Evolutionary conservation across 2,113 vertebrate species (phyloP).

Genomic region (Bathybates hornii): DNA sequence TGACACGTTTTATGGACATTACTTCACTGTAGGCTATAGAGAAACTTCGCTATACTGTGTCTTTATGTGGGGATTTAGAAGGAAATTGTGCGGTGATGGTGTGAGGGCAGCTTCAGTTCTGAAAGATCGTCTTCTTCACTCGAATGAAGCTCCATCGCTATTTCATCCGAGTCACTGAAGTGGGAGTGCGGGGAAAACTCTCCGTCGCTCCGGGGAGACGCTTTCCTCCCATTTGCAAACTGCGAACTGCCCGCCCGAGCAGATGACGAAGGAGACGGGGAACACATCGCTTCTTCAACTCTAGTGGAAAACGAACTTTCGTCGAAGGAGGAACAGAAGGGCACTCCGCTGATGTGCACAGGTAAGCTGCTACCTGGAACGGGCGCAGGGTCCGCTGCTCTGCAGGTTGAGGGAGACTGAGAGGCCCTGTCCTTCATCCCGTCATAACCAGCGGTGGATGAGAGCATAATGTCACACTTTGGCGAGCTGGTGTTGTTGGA

Average conservation of each 20-base stretch:
- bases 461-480: constrained; percentile 50
- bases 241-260: constrained; percentile 61
- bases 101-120: constrained; percentile 64
- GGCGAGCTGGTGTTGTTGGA: constrained; percentile 29
- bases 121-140: constrained; percentile 75
- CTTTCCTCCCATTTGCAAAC: constrained; percentile 73
- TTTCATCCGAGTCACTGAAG: constrained; percentile 96
- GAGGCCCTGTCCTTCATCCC: constrained; percentile 43
- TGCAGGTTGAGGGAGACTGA: constrained; percentile 36
- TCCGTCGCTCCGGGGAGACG: constrained; percentile 90
- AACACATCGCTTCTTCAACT: constrained; percentile 71
- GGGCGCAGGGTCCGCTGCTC: constrained; percentile 18
- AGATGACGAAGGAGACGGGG: constrained; percentile 15
- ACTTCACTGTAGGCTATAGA: neutral
- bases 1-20: constrained; percentile 53
- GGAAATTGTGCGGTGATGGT: constrained; percentile 34
- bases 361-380: constrained; percentile 59
- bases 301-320: constrained; percentile 71
- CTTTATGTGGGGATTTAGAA: constrained; percentile 38
- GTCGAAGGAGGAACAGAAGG: constrained; percentile 74
- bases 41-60: neutral
- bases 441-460: constrained; percentile 41
- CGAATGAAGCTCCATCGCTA: constrained; percentile 72
- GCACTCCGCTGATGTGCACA: constrained; percentile 74
- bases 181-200: constrained; percentile 94